phyloP scores from a whole-genome alignment of 2,113 vertebrate species.

The Xenopus borealis region DNA sequence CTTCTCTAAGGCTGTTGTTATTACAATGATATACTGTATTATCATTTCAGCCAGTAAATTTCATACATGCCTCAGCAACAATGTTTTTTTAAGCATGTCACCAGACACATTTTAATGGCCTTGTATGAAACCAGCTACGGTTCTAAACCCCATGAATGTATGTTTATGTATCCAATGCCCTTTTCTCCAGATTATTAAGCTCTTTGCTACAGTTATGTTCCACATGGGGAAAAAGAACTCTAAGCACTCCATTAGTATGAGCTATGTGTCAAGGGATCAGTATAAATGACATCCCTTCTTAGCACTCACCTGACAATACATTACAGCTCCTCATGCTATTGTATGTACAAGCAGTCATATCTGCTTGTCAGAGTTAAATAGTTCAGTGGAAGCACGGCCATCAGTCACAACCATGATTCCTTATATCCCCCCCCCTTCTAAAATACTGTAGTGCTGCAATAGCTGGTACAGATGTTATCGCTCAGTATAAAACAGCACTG shows the following conservation, averaged over 20 bases:
- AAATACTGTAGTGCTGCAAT: neutral
- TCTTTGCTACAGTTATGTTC: slow-evolving; percentile 41
- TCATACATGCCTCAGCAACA: slow-evolving; percentile 1
- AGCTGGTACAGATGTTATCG: too few relatives aligned
- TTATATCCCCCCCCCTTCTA: neutral
- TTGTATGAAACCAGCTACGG: neutral
- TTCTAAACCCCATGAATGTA: too few relatives aligned
- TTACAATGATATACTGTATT: too few relatives aligned
- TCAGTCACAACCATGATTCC: neutral
- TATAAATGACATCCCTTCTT: neutral
- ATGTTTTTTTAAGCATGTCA: slow-evolving; percentile 9
- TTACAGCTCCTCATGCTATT: neutral
- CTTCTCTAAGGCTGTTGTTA: too few relatives aligned
- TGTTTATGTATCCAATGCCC: neutral
- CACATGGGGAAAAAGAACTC: neutral
- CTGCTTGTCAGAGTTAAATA: neutral
- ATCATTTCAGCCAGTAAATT: too few relatives aligned
- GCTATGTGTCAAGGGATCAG: neutral
- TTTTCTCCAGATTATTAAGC: slow-evolving; percentile 1
- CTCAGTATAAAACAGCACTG: too few relatives aligned
- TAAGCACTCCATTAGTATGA: neutral
- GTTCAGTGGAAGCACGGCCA: neutral
- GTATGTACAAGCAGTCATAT: neutral
- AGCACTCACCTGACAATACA: neutral
- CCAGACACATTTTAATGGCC: neutral